Evolutionary conservation across 2,888 invertebrate species (phyloP).

Genomic region (Trissoscelio sp.): DNA sequence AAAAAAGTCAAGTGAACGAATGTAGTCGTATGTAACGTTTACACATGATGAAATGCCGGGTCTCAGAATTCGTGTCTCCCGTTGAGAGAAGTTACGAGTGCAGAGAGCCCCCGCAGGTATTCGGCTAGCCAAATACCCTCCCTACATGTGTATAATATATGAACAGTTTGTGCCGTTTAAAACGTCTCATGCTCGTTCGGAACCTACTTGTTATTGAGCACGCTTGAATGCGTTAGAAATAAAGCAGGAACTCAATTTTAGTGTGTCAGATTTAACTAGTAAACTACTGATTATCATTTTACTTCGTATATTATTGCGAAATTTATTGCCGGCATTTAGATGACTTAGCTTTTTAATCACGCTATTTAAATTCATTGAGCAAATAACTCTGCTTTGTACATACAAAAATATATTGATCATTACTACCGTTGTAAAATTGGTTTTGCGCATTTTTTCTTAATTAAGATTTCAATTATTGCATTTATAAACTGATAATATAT

Average conservation of each 20-base stretch:
- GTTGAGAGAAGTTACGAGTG: slow-evolving; percentile 76
- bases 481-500: too few relatives aligned
- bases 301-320: slow-evolving; percentile 43
- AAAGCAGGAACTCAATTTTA: slow-evolving; percentile 67
- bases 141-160: slow-evolving; percentile 60
- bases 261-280: slow-evolving; percentile 59
- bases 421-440: background rate
- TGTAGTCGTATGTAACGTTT: slow-evolving; percentile 55
- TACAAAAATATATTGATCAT: background rate
- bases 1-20: slow-evolving; percentile 13
- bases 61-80: slow-evolving; percentile 72
- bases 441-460: too few relatives aligned
- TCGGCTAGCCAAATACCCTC: slow-evolving; percentile 67
- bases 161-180: slow-evolving; percentile 57
- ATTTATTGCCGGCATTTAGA: slow-evolving; percentile 47
- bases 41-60: slow-evolving; percentile 66
- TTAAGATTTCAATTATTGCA: too few relatives aligned
- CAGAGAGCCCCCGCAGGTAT: slow-evolving; percentile 70
- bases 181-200: slow-evolving; percentile 54
- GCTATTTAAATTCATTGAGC: slow-evolving; percentile 22
- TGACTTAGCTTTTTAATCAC: slow-evolving; percentile 28
- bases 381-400: slow-evolving; percentile 8
- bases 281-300: slow-evolving; percentile 56
- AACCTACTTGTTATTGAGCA: slow-evolving; percentile 65
- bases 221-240: slow-evolving; percentile 67